phyloP scores from a whole-genome alignment of 2,113 vertebrate species.

The Emydura subglobosa region DNA sequence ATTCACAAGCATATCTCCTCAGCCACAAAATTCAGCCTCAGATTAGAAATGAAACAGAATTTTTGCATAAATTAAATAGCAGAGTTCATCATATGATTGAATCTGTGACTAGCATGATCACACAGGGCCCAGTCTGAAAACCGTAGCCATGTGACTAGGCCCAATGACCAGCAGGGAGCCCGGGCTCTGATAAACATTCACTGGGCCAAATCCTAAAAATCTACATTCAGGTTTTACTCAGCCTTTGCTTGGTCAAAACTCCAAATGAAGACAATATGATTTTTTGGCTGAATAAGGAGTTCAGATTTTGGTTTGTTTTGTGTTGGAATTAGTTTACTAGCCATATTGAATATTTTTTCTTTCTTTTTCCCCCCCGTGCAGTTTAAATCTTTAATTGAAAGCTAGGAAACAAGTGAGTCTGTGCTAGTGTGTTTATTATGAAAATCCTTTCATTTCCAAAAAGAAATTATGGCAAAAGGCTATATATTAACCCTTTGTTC shows the following conservation, averaged over 20 bases:
- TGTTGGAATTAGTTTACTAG: not conserved
- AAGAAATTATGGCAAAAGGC: not conserved
- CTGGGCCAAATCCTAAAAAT: not conserved
- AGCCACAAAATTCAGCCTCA: accelerated
- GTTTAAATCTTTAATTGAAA: not conserved
- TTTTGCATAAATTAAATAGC: not conserved
- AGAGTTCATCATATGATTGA: not conserved
- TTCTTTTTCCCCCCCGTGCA: too few species aligned
- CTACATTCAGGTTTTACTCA: not conserved
- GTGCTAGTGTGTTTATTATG: not conserved
- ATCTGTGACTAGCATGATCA: not conserved
- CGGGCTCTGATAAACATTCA: not conserved
- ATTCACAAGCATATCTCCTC: not conserved
- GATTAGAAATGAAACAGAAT: not conserved
- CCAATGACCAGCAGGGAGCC: not conserved
- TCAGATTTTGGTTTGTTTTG: not conserved
- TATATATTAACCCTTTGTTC: not conserved
- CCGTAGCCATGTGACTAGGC: accelerated
- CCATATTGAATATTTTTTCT: not conserved
- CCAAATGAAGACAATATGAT: not conserved
- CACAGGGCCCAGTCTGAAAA: not conserved
- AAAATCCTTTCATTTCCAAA: not conserved
- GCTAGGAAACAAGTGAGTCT: not conserved
- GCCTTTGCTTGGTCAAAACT: not conserved
- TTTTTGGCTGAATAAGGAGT: not conserved